Base-by-base conservation (phyloP, 64 coral and sea anemone genomes). In the Acropora yongei region DNA sequence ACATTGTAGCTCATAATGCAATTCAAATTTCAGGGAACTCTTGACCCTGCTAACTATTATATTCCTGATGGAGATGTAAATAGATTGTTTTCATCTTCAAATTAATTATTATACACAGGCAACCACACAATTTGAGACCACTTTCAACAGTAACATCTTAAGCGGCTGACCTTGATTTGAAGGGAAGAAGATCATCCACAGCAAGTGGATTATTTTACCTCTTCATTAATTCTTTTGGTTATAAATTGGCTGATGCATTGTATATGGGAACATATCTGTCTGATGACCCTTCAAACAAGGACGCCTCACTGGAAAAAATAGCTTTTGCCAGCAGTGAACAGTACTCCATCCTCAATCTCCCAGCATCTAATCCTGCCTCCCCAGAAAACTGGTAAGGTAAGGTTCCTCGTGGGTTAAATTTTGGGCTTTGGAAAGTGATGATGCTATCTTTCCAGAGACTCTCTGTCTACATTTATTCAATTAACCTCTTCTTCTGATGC, bases 361-460 rank as follows among this genome's bases (percentile, higher is more conserved):
- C 90, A 63, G 90, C 80, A 78, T 85, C 90, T 5, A 92, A 51
- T 2, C 90, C 90, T 75, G 90, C 79, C 30, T 85, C 90, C 1
- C 90, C 90, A 76, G 69, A 58, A 73, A 91, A 91, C 13, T 78
- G 46, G 8, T 84, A 42, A 11, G 79, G 12, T 12, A 92, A 77
- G 57, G 69, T 16, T 76, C 41, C 19, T 40, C 65, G 50, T 85
- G 90, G 49, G 16, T 84, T 76, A 85, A 86, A 92, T 16, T 85
- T 92, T 42, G 67, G 80, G 53, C 19, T 84, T 61, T 92, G 84
- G 44, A 92, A 92, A 13, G 69, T 49, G 45, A 80, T 43, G 13
- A 91, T 30, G 39, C 71, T 75, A 16, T 92, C 79, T 68, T 74
- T 67, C 90, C 80, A 92, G 69, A 92, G 49, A 44, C 66, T 16